Base-by-base conservation (phyloP, 2,888 invertebrate species). In the Cacoxenus indagator region DNA sequence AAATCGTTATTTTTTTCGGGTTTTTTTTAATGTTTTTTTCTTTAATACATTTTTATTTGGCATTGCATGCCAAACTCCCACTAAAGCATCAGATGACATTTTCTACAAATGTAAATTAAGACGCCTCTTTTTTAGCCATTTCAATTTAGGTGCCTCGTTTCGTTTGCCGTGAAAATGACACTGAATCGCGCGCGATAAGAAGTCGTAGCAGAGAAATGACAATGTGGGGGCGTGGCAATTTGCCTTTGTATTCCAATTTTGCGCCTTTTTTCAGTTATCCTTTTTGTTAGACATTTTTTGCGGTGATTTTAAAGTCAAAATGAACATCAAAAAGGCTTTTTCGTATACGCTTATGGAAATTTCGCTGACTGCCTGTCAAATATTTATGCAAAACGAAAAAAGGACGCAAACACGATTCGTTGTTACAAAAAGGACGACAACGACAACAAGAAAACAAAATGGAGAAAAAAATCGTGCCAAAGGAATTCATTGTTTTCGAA, bases 91-190 rank as follows among this genome's bases (percentile, higher is more conserved):
- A 51, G 73, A 43, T 80, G 78, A 76, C 72, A 80, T 76, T 76
- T 82, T 78, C 77, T 76, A 78, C 81, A 80, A 83, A 84, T 84
- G 82, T 83, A 84, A 84, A 84, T 83, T 82, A 84, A 83, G 82
- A 81, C 76, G 73, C 76, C 22, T 22, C 74, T 75, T 76, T 78
- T 75, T 77, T 67, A 81, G 75, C 80, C 80, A 82, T 84, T 82
- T 82, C 82, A 84, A 84, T 82, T 84, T 84, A 78, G 82, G 80
- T 83, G 67, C 62, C 69, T 70, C 61, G n/a, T 67, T 62, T 43
- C 24, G 51, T 51, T 48, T 37, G 62, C 69, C 76, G 83, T 77
- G 75, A 83, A 82, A 84, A 84, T 82, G 82, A 83, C 82, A 83
- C 82, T 76, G 82, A 83, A 83, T 72, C 82, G 78, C 67, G 62